Base-by-base conservation (phyloP, 2,888 invertebrate species). In the Thymelicus sylvestris region DNA sequence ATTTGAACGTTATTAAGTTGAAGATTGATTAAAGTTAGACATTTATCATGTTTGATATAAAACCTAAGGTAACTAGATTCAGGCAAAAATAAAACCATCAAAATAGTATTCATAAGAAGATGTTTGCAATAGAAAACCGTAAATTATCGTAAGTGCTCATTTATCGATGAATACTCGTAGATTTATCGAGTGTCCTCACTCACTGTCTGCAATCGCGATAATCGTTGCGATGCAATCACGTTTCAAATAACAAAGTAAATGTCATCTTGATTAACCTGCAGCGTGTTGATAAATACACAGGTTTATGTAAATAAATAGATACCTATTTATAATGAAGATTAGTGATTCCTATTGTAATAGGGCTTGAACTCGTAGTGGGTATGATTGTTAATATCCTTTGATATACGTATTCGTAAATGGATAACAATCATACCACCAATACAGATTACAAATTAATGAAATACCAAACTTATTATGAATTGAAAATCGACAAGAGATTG, bases 281-380 rank as follows among this genome's bases (percentile, higher is more conserved):
- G 55, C 71, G 73, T 75, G 72, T 73, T 71, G 66, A 66, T 64
- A 68, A 59, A 72, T 73, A 50, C 71, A 71, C 66, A 61, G 63
- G 63, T 71, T 67, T 67, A 74, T 74, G 66, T 72, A 66, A 44
- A 24, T 24, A 55, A 55, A 44, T 39, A 7, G 15, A 31, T 31
- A 44, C 44, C 19, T 19, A 19, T 19, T 44, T 10, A 12, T 12
- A 44, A 10, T 44, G 10, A 44, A 12, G 10, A 44, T 44, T 8
- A 12, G 44, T 44, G 44, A 44, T 44, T 44, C 12, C 44, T 12
- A 12, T 0, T 41, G 7, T 44, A 12, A 44, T 12, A 44, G 10
- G 44, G 44, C 44, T 10, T 44, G 10, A 12, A 44, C 10, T n/a
- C n/a, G n/a, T n/a, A n/a, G n/a, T 44, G 12, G 10, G 12, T 8